Percentiles rank a stretch among this genome's conserved stretches.
Evolutionary conservation across 2,888 invertebrate genomes (phyloP).

Genomic region (Drosophila mercatorum): DNA sequence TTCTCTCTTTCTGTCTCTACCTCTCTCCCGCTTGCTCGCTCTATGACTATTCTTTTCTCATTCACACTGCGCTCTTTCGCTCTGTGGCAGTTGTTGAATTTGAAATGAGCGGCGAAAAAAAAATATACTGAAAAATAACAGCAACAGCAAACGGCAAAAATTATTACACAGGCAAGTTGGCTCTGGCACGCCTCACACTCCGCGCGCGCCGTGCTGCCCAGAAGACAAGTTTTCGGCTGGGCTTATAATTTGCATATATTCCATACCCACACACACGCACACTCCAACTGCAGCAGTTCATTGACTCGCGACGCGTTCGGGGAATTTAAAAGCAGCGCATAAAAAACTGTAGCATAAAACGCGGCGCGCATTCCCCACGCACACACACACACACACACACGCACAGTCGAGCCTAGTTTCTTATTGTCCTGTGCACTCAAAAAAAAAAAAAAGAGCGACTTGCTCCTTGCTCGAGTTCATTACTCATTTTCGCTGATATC

Average conservation of each 20-base stretch:
- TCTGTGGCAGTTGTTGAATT: constrained; percentile 74
- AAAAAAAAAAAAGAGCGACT: constrained; percentile 30
- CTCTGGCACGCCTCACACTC: constrained; percentile 11
- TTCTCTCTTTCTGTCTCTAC: neutral
- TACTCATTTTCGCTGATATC: constrained; percentile 77
- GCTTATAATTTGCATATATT: constrained; percentile 69
- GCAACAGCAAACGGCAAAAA: constrained; percentile 69
- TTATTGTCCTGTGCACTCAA: constrained; percentile 57
- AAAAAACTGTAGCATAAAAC: constrained; percentile 57
- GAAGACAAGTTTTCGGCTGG: constrained; percentile 72
- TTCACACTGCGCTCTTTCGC: constrained; percentile 16
- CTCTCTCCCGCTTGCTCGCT: neutral
- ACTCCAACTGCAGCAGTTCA: constrained; percentile 56
- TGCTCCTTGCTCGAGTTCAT: constrained; percentile 62
- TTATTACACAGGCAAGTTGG: constrained; percentile 65
- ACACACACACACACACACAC: constrained; percentile 22
- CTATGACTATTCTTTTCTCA: neutral
- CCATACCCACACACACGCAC: constrained; percentile 27
- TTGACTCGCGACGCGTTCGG: constrained; percentile 68
- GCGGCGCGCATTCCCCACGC: constrained; percentile 44
- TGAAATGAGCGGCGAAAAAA: constrained; percentile 66
- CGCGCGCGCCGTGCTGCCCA: constrained; percentile 31
- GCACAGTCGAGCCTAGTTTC: constrained; percentile 61
- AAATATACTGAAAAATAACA: constrained; percentile 20
- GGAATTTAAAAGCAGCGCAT: constrained; percentile 59